Conservation (phyloP, 1,140 invertebrate genomes). For the Drosophila littoralis region DNA sequence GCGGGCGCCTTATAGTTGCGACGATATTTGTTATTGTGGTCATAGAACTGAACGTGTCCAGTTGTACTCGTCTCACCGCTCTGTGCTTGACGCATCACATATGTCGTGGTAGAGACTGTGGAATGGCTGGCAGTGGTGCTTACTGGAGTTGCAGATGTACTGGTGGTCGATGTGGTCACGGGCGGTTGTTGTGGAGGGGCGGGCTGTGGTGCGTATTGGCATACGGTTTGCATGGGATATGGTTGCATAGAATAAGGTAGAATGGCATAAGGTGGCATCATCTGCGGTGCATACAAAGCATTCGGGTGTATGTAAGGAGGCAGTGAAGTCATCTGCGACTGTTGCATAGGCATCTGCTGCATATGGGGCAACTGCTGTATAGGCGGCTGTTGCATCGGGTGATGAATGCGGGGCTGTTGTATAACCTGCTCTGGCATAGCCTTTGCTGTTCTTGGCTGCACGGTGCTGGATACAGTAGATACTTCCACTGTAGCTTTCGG, state of each 20-base stretch:
- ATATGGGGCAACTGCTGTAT: constrained; percentile 10
- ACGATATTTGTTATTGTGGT: constrained; percentile 76
- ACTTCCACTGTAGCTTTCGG: background rate
- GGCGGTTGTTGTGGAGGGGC: background rate
- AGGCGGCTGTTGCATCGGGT: background rate
- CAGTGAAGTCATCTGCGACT: constrained; percentile 1
- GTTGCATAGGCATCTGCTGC: constrained; percentile 5
- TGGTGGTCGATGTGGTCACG: background rate
- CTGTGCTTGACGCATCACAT: constrained; percentile 16
- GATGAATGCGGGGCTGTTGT: background rate
- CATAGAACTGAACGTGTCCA: constrained; percentile 70
- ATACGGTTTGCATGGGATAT: background rate
- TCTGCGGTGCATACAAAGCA: constrained; percentile 12
- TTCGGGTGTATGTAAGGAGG: constrained; percentile 8
- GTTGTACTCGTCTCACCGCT: background rate
- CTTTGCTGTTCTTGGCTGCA: background rate
- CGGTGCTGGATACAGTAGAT: background rate
- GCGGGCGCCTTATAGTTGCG: constrained; percentile 57
- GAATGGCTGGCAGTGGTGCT: constrained; percentile 17
- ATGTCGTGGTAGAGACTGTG: constrained; percentile 32
- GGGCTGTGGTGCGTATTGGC: constrained; percentile 4
- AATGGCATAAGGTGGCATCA: constrained; percentile 42
- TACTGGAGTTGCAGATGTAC: background rate
- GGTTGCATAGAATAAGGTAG: constrained; percentile 38
- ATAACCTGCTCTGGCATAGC: background rate